phyloP scores from a whole-genome alignment of 2,888 invertebrate genomes.

The Hirtodrosophila alboralis region DNA sequence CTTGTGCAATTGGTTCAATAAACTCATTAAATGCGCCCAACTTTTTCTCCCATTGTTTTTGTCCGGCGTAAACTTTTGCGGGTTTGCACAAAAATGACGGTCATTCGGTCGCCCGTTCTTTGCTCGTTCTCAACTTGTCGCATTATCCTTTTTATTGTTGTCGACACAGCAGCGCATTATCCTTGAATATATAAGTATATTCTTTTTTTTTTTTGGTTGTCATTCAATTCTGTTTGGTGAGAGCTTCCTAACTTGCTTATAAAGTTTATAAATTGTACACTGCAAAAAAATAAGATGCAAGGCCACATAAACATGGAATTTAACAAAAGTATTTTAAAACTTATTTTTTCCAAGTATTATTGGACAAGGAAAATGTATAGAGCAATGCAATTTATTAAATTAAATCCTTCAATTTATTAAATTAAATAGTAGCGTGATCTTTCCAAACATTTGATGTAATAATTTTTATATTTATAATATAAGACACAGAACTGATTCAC shows the following conservation, averaged over 20 bases:
- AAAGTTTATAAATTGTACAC: slow-evolving; percentile 22
- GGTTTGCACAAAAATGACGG: slow-evolving; percentile 52
- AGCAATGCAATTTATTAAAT: too few species aligned
- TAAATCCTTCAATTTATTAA: too few species aligned
- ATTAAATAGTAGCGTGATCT: too few species aligned
- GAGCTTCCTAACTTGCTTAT: slow-evolving; percentile 15
- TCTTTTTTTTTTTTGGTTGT: not conserved
- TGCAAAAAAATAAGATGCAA: not conserved
- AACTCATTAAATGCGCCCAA: slow-evolving; percentile 74
- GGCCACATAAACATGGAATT: not conserved
- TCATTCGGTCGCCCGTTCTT: slow-evolving; percentile 69
- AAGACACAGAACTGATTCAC: too few species aligned
- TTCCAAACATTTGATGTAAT: too few species aligned
- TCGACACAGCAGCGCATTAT: slow-evolving; percentile 66
- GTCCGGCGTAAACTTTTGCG: slow-evolving; percentile 41
- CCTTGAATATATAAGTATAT: slow-evolving; percentile 30
- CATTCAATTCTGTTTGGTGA: slow-evolving; percentile 14
- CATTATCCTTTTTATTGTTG: slow-evolving; percentile 76
- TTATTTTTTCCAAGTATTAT: too few species aligned
- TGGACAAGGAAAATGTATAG: too few species aligned
- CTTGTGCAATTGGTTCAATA: slow-evolving; percentile 76
- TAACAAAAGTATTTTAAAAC: slow-evolving; percentile 2
- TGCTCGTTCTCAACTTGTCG: slow-evolving; percentile 73
- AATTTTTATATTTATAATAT: too few species aligned
- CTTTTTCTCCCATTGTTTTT: slow-evolving; percentile 43